Evolutionary conservation across 2,888 invertebrate species (phyloP).

Genomic region (Papilio gigon): DNA sequence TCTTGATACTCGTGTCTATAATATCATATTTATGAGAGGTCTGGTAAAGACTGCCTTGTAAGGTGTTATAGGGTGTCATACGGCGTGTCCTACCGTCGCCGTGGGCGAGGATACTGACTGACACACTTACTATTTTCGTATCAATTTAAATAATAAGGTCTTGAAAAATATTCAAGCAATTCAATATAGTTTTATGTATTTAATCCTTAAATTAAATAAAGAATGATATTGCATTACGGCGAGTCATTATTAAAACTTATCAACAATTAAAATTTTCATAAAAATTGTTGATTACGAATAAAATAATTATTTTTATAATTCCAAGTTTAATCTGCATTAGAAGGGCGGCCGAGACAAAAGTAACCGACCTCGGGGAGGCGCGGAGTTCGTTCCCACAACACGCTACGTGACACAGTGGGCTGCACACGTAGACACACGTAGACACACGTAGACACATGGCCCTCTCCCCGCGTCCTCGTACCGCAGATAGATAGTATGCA

Average conservation of each 20-base stretch:
- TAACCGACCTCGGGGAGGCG: constrained; percentile 6
- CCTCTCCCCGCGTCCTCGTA: too few species aligned
- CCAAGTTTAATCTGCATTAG: background rate
- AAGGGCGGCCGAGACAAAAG: constrained; percentile 8
- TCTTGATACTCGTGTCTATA: background rate
- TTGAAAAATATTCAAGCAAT: background rate
- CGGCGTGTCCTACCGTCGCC: background rate
- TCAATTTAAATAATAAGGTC: background rate
- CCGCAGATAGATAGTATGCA: too few species aligned
- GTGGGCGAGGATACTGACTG: constrained; percentile 21
- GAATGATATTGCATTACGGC: too few species aligned
- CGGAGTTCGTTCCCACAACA: constrained; percentile 3
- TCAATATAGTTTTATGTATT: background rate
- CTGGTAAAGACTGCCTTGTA: constrained; percentile 1
- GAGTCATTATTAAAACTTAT: too few species aligned
- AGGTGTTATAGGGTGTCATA: background rate
- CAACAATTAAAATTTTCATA: too few species aligned
- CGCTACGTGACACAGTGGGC: too few species aligned
- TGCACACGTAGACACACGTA: too few species aligned
- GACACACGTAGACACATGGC: too few species aligned
- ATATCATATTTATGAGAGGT: background rate
- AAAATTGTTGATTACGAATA: background rate
- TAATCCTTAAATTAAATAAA: too few species aligned
- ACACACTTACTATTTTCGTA: background rate
- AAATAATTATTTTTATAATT: constrained; percentile 9